Base-by-base conservation (phyloP, 2,888 invertebrate genomes). In the Gymnosoma rotundatum region DNA sequence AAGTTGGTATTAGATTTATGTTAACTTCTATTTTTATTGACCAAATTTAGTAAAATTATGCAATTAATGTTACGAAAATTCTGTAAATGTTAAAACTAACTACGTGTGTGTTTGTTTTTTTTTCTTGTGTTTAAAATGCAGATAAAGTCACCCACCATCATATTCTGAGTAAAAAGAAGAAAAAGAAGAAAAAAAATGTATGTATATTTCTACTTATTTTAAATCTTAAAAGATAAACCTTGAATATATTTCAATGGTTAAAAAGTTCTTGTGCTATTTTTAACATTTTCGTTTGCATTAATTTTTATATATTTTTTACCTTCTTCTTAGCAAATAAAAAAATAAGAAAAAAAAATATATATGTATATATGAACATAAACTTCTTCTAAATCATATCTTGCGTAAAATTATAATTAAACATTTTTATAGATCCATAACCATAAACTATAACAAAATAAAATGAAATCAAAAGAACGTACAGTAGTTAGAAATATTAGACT, bases 351-450 rank as follows among this genome's bases (percentile, higher is more conserved):
- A 50, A 20, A 25, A 9, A 5, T 38, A 10, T 38, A 38, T 10
- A 10, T 9, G 38, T 38, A 56, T 56, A 25, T 14, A 25, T 14
- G 42, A 25, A 50, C 6, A 69, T 36, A 61, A 78, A 74, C 83
- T 78, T 83, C 83, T 78, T 83, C 38, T 66, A 75, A 75, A 83
- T 79, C 83, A 83, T 72, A 79, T 83, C 75, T 83, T 79, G 83
- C 79, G 79, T 83, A 83, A 83, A 79, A 79, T 75, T 83, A 83
- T 83, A 83, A 83, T 83, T 83, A 83, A 83, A 83, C 70, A 75
- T 70, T 70, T 79, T 66, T 75, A 64, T 73, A 61, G 52, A 60
- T 66, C 32, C 25, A 67, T 70, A 83, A 63, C 67, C 72, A 61
- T 48, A 72, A 58, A 67, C 70, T 48, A 42, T 52, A 66, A 56